Conservation (phyloP, 2,888 invertebrate genomes). For the Lysandra coridon region DNA sequence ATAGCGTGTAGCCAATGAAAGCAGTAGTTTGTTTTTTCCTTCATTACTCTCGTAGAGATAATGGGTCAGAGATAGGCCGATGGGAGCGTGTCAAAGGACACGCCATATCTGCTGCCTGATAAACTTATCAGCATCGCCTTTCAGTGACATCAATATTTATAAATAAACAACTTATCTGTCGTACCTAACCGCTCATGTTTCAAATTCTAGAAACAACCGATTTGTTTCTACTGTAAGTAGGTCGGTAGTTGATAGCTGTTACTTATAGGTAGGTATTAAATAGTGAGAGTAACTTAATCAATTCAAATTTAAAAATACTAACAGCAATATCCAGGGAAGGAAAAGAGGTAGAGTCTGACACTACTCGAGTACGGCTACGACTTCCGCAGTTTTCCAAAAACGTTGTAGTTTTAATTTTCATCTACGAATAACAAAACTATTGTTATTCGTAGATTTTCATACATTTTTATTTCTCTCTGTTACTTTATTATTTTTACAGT, state of each 20-base stretch:
- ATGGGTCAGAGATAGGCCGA: conserved; percentile 49
- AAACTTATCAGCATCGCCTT: conserved; percentile 41
- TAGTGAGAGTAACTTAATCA: background rate
- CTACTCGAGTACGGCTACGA: background rate
- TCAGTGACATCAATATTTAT: conserved; percentile 45
- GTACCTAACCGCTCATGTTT: conserved; percentile 4
- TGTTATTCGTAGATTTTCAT: too few species aligned
- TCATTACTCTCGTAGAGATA: conserved; percentile 27
- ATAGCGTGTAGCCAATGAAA: background rate
- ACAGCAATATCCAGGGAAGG: too few species aligned
- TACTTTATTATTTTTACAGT: background rate
- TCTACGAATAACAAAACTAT: too few species aligned
- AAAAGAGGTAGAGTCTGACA: too few species aligned
- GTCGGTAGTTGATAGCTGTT: background rate
- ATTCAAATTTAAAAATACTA: too few species aligned
- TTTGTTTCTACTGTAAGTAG: conserved; percentile 40
- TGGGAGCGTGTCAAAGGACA: conserved; percentile 53
- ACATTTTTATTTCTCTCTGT: background rate
- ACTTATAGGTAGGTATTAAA: background rate
- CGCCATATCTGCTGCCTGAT: conserved; percentile 43
- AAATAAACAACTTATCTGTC: conserved; percentile 37
- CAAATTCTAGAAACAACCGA: conserved; percentile 12
- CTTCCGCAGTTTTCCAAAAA: background rate
- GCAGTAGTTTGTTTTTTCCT: background rate
- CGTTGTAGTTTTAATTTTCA: too few species aligned